Conservation (phyloP, 2,113 vertebrate genomes). For the Malurus melanocephalus region DNA sequence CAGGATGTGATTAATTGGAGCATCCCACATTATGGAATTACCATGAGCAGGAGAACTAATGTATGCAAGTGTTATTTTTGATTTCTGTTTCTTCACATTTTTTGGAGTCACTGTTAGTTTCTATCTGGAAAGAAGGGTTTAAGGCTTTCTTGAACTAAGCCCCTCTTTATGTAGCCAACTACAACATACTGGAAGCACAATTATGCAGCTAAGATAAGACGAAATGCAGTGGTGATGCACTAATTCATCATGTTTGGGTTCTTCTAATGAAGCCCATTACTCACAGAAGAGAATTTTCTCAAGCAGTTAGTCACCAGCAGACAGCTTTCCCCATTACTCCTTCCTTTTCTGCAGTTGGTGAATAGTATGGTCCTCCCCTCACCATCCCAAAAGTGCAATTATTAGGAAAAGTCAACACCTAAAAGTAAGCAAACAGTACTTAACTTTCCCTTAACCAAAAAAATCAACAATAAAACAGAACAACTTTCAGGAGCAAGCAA, state of each 20-base stretch:
- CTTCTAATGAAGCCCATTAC: conserved; percentile 52
- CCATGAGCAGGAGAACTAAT: not conserved
- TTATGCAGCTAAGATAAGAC: conserved; percentile 10
- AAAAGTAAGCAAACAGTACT: conserved; percentile 35
- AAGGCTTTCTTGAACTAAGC: conserved; percentile 20
- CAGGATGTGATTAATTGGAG: not conserved
- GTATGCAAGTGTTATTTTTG: not conserved
- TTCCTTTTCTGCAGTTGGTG: not conserved
- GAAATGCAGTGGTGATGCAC: conserved; percentile 7
- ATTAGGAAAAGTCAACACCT: conserved; percentile 29
- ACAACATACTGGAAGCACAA: conserved; percentile 6
- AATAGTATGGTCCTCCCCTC: not conserved
- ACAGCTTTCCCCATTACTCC: conserved; percentile 18
- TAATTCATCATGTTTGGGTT: conserved; percentile 33
- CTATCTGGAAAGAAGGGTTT: not conserved
- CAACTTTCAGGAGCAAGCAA: not conserved
- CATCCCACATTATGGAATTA: not conserved
- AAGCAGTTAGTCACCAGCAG: conserved; percentile 22
- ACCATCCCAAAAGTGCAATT: conserved; percentile 38
- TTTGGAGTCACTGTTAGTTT: not conserved
- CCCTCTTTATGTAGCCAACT: not conserved
- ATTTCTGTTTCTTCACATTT: not conserved
- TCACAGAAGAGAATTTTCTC: conserved; percentile 37
- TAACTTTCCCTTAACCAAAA: conserved; percentile 33
- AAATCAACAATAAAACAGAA: not conserved